Evolutionary conservation across 2,113 vertebrate species (phyloP), one percentile per base, ranked within the genome.

Genomic region (Vidua macroura): DNA sequence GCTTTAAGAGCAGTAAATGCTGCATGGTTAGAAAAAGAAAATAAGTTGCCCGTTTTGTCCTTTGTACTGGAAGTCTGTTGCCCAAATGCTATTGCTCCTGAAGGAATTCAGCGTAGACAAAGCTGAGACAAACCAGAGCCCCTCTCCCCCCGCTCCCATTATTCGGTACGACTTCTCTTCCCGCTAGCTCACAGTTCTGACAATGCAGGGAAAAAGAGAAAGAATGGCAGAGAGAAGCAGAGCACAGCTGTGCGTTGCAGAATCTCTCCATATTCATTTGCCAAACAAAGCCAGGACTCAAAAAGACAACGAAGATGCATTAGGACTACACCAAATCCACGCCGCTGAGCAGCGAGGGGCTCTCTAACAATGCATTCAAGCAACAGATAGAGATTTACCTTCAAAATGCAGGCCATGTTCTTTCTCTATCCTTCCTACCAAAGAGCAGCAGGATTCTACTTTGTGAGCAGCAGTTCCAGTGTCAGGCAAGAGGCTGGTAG

Each of bases 401-500:
- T 98, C 94, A 98, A 95, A 96, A 98, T 95, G 98, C 98, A 98
- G 98, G 98, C 98, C 98, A 98, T 98, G 98, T 96, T 98, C 97
- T 96, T 90, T 95, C 90, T 93, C 96, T 93, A 96, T 89, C 96
- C 91, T 95, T 97, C 96, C 97, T 93, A 90, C 94, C 96, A 90
- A 95, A 94, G 92, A 92, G 96, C 93, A 94, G 97, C 95, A 66
- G 94, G 97, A 76, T 70, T 95, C 95, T 96, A 96, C 96, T 92
- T 95, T 93, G 95, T 90, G 92, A 96, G 95, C 77, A 96, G 95
- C 96, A 95, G 96, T 94, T 94, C 63, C 89, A 91, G 96, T 63
- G 89, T 95, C 92, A 73, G 91, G 96, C 94, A 91, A 91, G 69
- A 95, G 93, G 94, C 90, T 88, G 97, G 96, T 17, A 62, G 95